A percentile compares a stretch with the other conserved stretches of the same genome.
Conservation (phyloP, 1,140 invertebrate species). For the Pogonomyrmex barbatus region DNA sequence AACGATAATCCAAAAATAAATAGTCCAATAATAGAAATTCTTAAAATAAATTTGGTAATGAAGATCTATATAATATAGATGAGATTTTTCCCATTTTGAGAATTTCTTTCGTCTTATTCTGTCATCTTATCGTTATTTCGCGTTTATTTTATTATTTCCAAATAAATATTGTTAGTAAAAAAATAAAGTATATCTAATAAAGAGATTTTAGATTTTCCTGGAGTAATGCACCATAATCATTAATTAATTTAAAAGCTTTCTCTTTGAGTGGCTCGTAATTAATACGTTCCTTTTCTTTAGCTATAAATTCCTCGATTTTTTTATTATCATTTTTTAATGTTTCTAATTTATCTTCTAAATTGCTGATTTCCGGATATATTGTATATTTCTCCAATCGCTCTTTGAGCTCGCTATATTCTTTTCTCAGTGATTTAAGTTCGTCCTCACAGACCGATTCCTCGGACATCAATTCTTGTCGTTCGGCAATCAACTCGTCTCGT, state of each 20-base stretch:
- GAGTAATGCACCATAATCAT: constrained; percentile 73
- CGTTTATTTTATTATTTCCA: background rate
- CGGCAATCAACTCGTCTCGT: constrained; percentile 71
- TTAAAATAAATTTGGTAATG: constrained; percentile 75
- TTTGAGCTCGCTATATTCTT: constrained; percentile 78
- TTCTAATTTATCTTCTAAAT: constrained; percentile 80
- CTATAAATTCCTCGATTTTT: constrained; percentile 73
- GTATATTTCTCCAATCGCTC: constrained; percentile 79
- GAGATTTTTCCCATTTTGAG: background rate
- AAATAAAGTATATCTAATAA: constrained; percentile 64
- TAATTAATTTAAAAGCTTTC: constrained; percentile 66
- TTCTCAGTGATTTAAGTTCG: constrained; percentile 72
- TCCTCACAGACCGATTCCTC: constrained; percentile 68
- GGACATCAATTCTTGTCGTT: constrained; percentile 75
- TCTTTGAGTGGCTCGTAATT: constrained; percentile 77
- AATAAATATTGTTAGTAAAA: background rate
- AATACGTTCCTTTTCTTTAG: constrained; percentile 69
- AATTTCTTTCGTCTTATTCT: constrained; percentile 14
- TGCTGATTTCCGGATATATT: constrained; percentile 81
- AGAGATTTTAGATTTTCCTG: constrained; percentile 75
- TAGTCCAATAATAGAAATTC: constrained; percentile 79
- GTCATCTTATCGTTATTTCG: background rate
- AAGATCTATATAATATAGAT: constrained; percentile 42
- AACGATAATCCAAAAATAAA: constrained; percentile 58
- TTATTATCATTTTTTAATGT: constrained; percentile 78